Evolutionary conservation across 92 coral and sea anemone species (phyloP).

Genomic region (Porites cylindrica): DNA sequence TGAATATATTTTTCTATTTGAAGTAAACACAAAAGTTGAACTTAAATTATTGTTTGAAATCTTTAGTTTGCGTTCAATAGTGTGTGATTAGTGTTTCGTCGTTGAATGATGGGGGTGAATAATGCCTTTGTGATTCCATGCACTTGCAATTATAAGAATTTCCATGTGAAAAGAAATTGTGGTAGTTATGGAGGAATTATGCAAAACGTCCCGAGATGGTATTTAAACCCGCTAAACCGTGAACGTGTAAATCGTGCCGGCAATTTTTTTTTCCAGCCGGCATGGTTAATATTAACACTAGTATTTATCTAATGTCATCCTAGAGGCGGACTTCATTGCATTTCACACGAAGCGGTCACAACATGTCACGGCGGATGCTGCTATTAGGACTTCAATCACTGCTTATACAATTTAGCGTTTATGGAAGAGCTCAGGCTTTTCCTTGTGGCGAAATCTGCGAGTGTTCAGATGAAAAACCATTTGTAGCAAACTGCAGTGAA

Average conservation of each 20-base stretch:
- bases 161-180: slow-evolving; percentile 8
- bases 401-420: neutral
- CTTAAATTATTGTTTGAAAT: neutral
- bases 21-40: no score
- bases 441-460: slow-evolving; percentile 40
- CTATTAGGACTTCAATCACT: neutral
- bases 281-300: slow-evolving; percentile 23
- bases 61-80: neutral
- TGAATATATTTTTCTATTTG: no score
- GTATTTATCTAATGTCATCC: neutral
- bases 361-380: neutral
- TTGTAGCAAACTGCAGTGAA: slow-evolving; percentile 38
- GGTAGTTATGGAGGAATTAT: neutral
- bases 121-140: neutral
- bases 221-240: neutral
- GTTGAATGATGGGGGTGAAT: neutral
- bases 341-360: neutral
- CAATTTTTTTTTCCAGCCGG: neutral
- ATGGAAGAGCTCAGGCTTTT: neutral
- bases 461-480: slow-evolving; percentile 1
- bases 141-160: neutral
- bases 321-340: neutral
- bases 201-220: neutral
- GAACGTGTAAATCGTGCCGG: neutral
- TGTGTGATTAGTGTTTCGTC: neutral